Base-by-base conservation (phyloP, 2,797 vertebrate species). In the Balearica regulorum region DNA sequence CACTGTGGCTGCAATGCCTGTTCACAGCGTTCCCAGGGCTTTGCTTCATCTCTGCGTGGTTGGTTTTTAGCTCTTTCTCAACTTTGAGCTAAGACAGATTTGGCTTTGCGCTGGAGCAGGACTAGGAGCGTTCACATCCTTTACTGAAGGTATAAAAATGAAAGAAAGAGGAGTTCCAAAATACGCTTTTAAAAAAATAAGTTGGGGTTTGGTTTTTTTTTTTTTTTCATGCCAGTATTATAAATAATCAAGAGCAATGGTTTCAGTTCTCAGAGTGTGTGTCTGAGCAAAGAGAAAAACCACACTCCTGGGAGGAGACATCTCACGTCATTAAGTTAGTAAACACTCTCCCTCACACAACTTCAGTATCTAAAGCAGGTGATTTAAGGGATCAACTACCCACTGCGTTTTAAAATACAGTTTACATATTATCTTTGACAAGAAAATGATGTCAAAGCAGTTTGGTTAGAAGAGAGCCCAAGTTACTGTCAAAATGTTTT, bases 111-210 rank as follows among this genome's bases (percentile, higher is more conserved):
- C 46, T 54, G 43, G 10, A 53, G 41, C 0, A 0, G 12, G 14
- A 51, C 0, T 15, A 8, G 13, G 17, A 77, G 7, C 2, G 0
- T 19, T 62, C n/a, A 6, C 7, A 19, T 24, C 29, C 49, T 35
- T 44, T 17, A 43, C 19, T 17, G 39, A 44, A 33, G 33, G 10
- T 26, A 46, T 5, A 41, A 82, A 43, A 43, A 43, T 24, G 20
- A 44, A 83, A 26, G n/a, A 43, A 33, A 51, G 6, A 41, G 9
- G 5, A 41, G 11, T 4, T 29, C 35, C 43, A 85, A 92, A 65
- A 55, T 0, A 8, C 1, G 5, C 25, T 54, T 21, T 2, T 24
- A 33, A 44, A 41, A 1, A 4, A 43, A 48, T 39, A 39, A 39
- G 39, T 11, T 39, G 11, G 39, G 39, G 11, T 39, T 39, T 39